phyloP scores from a whole-genome alignment of 1,140 invertebrate genomes.

The Drosophila persimilis region DNA sequence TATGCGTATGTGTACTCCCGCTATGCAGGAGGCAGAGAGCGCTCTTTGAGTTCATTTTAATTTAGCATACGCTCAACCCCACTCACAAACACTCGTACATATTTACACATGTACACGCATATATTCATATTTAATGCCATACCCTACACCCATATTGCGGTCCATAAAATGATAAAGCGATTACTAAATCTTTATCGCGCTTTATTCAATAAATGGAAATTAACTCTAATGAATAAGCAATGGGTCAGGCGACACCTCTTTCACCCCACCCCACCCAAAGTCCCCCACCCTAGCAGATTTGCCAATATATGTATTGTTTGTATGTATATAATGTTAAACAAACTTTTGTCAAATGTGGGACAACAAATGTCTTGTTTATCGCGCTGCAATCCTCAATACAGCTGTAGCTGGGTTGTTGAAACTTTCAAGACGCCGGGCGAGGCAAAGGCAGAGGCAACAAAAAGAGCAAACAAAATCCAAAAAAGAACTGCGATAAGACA shows the following conservation, averaged over 20 bases:
- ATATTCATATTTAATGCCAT: slow-evolving; percentile 11
- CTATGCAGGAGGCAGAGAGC: slow-evolving; percentile 40
- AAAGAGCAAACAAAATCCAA: slow-evolving; percentile 12
- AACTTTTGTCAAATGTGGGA: slow-evolving; percentile 42
- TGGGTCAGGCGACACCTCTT: slow-evolving; percentile 11
- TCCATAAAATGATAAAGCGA: slow-evolving; percentile 36
- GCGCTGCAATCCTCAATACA: slow-evolving; percentile 15
- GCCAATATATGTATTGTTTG: neutral
- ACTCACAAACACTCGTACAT: neutral
- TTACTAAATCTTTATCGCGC: slow-evolving; percentile 36
- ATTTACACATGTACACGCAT: too few relatives aligned
- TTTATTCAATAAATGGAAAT: slow-evolving; percentile 7
- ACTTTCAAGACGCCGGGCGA: slow-evolving; percentile 14
- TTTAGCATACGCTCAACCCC: slow-evolving; percentile 11
- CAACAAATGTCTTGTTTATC: slow-evolving; percentile 53
- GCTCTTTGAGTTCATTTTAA: slow-evolving; percentile 41
- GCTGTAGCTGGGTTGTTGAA: slow-evolving; percentile 6
- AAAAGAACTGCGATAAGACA: slow-evolving; percentile 42
- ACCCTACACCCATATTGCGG: slow-evolving; percentile 14
- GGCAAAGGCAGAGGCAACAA: neutral
- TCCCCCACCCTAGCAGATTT: slow-evolving; percentile 37
- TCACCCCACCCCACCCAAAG: too few relatives aligned
- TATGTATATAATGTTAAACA: too few relatives aligned
- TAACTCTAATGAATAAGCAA: slow-evolving; percentile 16
- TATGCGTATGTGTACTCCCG: slow-evolving; percentile 1